Evolutionary conservation across 2,797 vertebrate genomes (phyloP).

Genomic region (Gambelia wislizenii): DNA sequence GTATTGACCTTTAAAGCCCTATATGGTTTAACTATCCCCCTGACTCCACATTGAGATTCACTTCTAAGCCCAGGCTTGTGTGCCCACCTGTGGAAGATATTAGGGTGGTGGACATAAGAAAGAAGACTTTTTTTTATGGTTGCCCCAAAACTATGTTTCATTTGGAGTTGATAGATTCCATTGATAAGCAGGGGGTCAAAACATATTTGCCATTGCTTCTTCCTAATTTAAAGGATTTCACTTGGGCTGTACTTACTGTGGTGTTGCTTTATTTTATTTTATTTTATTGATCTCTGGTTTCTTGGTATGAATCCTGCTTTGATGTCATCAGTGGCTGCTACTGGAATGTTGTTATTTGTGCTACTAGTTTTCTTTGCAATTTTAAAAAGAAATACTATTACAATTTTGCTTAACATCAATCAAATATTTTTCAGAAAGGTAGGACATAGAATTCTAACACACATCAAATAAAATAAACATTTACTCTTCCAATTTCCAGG

Average conservation of each 20-base stretch:
- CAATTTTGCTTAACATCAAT: neutral
- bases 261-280: neutral
- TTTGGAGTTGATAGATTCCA: neutral
- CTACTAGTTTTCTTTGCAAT: neutral
- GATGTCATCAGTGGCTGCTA: neutral
- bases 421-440: neutral
- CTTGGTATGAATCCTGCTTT: neutral
- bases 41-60: neutral
- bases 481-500: neutral
- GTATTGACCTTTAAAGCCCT: neutral
- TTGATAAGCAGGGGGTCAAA: neutral
- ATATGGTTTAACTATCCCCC: neutral
- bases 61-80: neutral
- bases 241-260: neutral
- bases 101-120: neutral
- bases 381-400: neutral
- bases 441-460: neutral
- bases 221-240: neutral
- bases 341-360: neutral
- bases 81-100: neutral
- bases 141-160: neutral
- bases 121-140: neutral
- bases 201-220: neutral
- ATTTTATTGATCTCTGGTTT: neutral
- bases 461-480: neutral